Evolutionary conservation across 2,797 vertebrate genomes (phyloP).

Genomic region (Potorous gilbertii): DNA sequence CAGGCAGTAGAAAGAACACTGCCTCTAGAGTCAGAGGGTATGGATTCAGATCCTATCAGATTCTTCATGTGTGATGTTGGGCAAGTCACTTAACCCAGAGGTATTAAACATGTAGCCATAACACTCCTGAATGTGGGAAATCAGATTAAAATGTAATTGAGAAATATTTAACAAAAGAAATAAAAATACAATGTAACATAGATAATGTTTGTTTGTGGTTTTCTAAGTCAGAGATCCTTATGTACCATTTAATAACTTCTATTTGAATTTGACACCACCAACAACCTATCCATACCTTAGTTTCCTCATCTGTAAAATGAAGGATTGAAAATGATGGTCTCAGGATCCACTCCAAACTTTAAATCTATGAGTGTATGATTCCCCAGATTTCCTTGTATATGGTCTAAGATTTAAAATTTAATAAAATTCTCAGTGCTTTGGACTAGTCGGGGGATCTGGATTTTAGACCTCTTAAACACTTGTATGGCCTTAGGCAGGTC

Average conservation of each 20-base stretch:
- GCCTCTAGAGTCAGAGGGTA: background rate
- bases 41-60: background rate
- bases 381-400: background rate
- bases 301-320: conserved; percentile 21
- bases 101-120: background rate
- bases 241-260: background rate
- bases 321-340: background rate
- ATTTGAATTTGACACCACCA: background rate
- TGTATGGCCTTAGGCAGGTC: background rate
- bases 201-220: background rate
- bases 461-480: background rate
- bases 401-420: background rate
- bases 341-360: background rate
- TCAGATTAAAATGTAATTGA: background rate
- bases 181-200: background rate
- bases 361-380: background rate
- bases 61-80: background rate
- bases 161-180: background rate
- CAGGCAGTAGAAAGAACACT: background rate
- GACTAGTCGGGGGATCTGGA: background rate
- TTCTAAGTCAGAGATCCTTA: background rate
- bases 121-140: background rate
- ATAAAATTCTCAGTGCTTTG: background rate
- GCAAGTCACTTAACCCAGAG: background rate
- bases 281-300: background rate